A percentile compares a stretch with the other conserved stretches of the same genome.
phyloP scores from a whole-genome alignment of 2,113 vertebrate species.

The Nothoprocta perdicaria region DNA sequence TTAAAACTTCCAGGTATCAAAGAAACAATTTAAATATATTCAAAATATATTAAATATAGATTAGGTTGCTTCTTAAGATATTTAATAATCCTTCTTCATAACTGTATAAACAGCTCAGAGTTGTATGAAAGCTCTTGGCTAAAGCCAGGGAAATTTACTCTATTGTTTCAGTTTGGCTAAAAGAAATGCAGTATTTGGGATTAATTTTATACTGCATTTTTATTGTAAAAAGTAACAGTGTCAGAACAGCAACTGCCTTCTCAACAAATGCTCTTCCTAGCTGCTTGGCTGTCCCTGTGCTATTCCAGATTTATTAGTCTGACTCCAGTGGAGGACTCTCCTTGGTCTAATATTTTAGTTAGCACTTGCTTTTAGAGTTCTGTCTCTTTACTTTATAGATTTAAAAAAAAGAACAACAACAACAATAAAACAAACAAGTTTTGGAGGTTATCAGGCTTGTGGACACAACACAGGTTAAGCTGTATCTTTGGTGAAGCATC shows the following conservation, averaged over 20 bases:
- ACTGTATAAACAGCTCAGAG: constrained; percentile 12
- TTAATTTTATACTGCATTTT: not conserved
- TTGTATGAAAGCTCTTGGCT: not conserved
- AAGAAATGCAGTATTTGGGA: not conserved
- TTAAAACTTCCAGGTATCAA: constrained; percentile 15
- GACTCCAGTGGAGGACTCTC: not conserved
- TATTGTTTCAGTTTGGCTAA: not conserved
- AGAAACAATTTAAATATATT: constrained; percentile 7
- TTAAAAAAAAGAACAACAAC: not conserved
- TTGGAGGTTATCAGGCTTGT: not conserved
- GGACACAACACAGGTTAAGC: not conserved
- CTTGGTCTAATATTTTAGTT: not conserved
- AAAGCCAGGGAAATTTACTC: constrained; percentile 14
- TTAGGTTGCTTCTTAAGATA: not conserved
- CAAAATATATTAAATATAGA: not conserved
- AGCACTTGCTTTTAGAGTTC: not conserved
- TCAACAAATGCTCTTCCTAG: not conserved
- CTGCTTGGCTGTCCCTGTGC: not conserved
- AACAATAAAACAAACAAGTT: not conserved
- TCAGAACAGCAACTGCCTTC: not conserved
- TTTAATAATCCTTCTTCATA: not conserved
- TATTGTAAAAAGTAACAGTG: not conserved
- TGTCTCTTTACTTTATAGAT: not conserved
- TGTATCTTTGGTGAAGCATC: not conserved
- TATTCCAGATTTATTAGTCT: not conserved